Evolutionary conservation across 2,888 invertebrate species (phyloP), one percentile per base, ranked within the genome.

Genomic region (Parthenolecanium corni): DNA sequence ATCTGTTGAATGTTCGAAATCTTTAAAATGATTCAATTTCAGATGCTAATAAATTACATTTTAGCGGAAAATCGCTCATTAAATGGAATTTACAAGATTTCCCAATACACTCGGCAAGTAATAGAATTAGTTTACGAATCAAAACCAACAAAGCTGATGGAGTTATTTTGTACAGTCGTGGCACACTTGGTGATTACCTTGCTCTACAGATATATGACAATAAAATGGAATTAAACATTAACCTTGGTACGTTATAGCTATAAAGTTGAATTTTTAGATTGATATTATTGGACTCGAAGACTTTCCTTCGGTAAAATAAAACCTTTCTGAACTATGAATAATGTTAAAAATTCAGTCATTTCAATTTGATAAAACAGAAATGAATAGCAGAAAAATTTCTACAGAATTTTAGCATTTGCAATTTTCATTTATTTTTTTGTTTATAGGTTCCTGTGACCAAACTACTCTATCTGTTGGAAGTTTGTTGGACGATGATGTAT

Each of bases 401-500:
- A n/a, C n/a, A n/a, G n/a, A n/a, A n/a, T n/a, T n/a, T n/a, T n/a
- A n/a, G n/a, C n/a, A n/a, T n/a, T n/a, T n/a, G n/a, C n/a, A n/a
- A n/a, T n/a, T n/a, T n/a, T n/a, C n/a, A n/a, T n/a, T n/a, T 18
- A 5, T 20, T 20, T 38, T 40, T 18, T 5, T 21, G 61, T 9
- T 46, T 52, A 12, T 47, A 70, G 69, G 69, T n/a, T 69, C 69
- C 38, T 66, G 69, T 23, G 49, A 68, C 2, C 81, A 84, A 70
- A 90, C 90, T 0, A 89, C 89, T 21, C 75, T 93, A 36, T 88
- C 90, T 0, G 93, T 93, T 52, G 96, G 96, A 66, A 94, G 93
- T 73, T 78, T 97, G 64, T 76, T 97, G 64, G 97, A 97, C 72
- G 95, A 97, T 75, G 93, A 94, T 74, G 85, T 94, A 71, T 97